A percentile compares a stretch with the other conserved stretches of the same genome.
Conservation (phyloP, 2,888 invertebrate species). For the Mechanitis messenoides region DNA sequence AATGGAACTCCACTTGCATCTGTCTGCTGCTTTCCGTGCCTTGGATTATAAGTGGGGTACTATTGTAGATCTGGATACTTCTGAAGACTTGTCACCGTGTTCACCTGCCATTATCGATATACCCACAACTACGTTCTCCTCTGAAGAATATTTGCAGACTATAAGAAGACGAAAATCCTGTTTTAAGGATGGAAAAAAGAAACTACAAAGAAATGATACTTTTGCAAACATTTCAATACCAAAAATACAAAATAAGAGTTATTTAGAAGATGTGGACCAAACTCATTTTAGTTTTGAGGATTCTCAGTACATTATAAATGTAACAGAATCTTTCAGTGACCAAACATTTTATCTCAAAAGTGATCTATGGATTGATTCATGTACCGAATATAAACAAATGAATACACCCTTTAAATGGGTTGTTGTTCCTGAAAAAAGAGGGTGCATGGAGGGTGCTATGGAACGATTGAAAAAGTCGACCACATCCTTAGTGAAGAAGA, state of each 20-base stretch:
- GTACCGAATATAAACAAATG: not conserved
- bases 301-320: not conserved
- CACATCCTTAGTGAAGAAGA: slow-evolving; percentile 1
- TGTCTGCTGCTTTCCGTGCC: slow-evolving; percentile 48
- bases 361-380: not conserved
- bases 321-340: too few relatives aligned
- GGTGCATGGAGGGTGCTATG: not conserved
- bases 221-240: slow-evolving; percentile 46
- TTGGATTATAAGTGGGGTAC: slow-evolving; percentile 55
- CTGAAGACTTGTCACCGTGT: slow-evolving; percentile 36
- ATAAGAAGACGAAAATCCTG: slow-evolving; percentile 35
- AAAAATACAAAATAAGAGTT: slow-evolving; percentile 32
- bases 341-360: not conserved
- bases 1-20: slow-evolving; percentile 56
- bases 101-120: slow-evolving; percentile 42
- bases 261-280: slow-evolving; percentile 20
- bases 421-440: not conserved
- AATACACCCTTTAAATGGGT: not conserved
- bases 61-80: slow-evolving; percentile 45
- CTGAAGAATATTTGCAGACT: slow-evolving; percentile 45
- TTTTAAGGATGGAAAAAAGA: slow-evolving; percentile 37
- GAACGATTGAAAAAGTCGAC: slow-evolving; percentile 5
- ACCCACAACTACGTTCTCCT: slow-evolving; percentile 47
- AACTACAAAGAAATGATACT: slow-evolving; percentile 34
- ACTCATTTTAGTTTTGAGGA: not conserved